Conservation (phyloP, 2,113 vertebrate species). For the Oostethus manadensis region DNA sequence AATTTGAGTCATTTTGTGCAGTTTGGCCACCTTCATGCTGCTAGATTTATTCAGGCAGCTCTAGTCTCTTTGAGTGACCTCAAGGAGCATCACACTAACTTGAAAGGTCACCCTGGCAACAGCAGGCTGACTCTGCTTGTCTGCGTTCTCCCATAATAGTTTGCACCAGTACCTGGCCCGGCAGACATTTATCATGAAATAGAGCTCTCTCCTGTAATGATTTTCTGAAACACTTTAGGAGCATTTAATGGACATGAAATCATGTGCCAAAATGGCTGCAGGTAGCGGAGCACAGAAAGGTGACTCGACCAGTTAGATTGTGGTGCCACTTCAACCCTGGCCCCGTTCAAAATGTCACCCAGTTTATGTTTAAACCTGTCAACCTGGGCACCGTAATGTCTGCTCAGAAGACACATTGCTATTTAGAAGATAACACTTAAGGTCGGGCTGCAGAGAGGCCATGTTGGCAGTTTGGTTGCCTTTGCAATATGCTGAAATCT, state of each 20-base stretch:
- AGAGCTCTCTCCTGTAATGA: slow-evolving; percentile 14
- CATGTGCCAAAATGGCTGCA: too few species aligned
- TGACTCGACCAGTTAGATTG: slow-evolving; percentile 9
- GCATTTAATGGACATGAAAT: too few species aligned
- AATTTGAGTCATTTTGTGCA: background rate
- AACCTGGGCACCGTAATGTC: too few species aligned
- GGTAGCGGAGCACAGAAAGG: background rate
- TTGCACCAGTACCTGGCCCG: too few species aligned
- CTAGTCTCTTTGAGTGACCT: slow-evolving; percentile 29
- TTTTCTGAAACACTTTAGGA: slow-evolving; percentile 40
- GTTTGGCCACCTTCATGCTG: background rate
- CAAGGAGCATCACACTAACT: slow-evolving; percentile 9
- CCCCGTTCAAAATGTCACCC: slow-evolving; percentile 5
- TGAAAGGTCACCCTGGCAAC: slow-evolving; percentile 51
- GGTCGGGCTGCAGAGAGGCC: too few species aligned
- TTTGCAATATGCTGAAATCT: too few species aligned
- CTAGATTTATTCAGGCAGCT: background rate
- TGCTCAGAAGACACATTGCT: too few species aligned
- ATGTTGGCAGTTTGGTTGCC: too few species aligned
- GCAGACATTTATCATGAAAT: too few species aligned
- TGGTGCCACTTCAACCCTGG: background rate
- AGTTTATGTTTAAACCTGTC: slow-evolving; percentile 23
- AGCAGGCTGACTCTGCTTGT: slow-evolving; percentile 28
- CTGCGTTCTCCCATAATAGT: slow-evolving; percentile 13
- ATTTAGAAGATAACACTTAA: too few species aligned